Evolutionary conservation across 2,797 vertebrate genomes (phyloP), one percentile per base, ranked within the genome.

Genomic region (Paedocypris micromegethes): DNA sequence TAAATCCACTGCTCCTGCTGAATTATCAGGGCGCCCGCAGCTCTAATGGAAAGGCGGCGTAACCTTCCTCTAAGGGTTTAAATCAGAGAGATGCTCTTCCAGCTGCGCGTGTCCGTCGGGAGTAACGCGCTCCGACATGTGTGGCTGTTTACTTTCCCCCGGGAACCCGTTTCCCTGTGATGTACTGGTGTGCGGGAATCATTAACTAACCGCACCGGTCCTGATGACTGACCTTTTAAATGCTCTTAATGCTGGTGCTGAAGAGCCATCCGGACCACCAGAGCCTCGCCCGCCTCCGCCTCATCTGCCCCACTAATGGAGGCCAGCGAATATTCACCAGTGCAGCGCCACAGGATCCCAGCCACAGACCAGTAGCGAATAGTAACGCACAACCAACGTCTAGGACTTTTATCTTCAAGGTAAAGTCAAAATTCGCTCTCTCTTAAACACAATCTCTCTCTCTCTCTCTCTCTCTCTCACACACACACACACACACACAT

Each of bases 101-200:
- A 58, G 55, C 54, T 66, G 47, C 49, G 58, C n/a, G 56, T 48
- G 55, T 55, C 53, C 38, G 51, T 38, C 46, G 9, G 4, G n/a
- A 47, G 51, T 53, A 64, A 61, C 39, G 39, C 9, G 4, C 9
- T 23, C 66, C 58, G 59, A 56, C 46, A 67, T 66, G 52, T 52
- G 58, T 54, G 71, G 63, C 52, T 63, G 61, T 73, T 72, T 67
- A 42, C 45, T 55, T 47, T 46, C 53, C 63, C 42, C 46, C 9
- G 50, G 58, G 56, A 58, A 40, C 57, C 3, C 44, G 5, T 70
- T 70, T 54, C 68, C 9, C 44, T 42, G 2, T 1, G 56, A 42
- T 69, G 57, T 69, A 58, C 53, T 7, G 46, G 41, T 50, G 42
- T n/a, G n/a, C 45, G 58, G 3, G 70, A 73, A 49, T 70, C 43